These are phyloP conservation scores for Thaumatotibia leucotreta DNA, from an alignment of 1,140 invertebrate species.

Conservation along the genomic window DNA sequence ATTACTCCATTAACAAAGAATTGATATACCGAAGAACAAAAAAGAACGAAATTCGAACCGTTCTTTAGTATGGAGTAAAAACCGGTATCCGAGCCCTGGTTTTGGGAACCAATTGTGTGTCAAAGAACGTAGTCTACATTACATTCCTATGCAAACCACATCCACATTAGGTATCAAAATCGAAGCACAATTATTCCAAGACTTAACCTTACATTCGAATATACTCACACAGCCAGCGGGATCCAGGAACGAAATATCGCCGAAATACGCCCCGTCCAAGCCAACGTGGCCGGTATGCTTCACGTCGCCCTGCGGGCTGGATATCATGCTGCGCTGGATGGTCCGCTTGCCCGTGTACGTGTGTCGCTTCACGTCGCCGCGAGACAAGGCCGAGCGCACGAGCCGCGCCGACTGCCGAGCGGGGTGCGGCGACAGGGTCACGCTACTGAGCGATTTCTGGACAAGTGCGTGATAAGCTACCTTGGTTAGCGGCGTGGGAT, in stretches of 20 bases:
- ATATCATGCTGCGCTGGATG: constrained; percentile 95
- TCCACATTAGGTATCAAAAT: too few species aligned
- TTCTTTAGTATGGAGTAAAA: too few species aligned
- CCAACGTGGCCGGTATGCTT: constrained; percentile 98
- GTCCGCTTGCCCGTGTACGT: constrained; percentile 78
- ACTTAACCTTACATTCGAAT: too few species aligned
- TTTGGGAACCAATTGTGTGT: too few species aligned
- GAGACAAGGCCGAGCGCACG: constrained; percentile 45
- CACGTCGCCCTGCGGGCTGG: constrained; percentile 96
- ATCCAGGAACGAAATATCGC: constrained; percentile 92
- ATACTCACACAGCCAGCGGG: constrained; percentile 70
- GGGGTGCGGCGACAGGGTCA: constrained; percentile 46
- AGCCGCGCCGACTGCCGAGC: constrained; percentile 40
- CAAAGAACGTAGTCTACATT: too few species aligned
- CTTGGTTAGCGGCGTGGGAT: constrained; percentile 15
- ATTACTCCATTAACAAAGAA: too few species aligned
- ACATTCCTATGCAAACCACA: too few species aligned
- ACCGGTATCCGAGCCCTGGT: too few species aligned
- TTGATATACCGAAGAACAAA: too few species aligned
- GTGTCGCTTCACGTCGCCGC: constrained; percentile 57
- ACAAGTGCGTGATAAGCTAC: background rate
- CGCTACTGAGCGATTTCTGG: constrained; percentile 27
- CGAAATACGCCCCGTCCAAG: constrained; percentile 97
- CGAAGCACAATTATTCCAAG: too few species aligned
- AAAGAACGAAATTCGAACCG: too few species aligned